phyloP scores from a whole-genome alignment of 2,797 vertebrate species.

The Liasis olivaceus region DNA sequence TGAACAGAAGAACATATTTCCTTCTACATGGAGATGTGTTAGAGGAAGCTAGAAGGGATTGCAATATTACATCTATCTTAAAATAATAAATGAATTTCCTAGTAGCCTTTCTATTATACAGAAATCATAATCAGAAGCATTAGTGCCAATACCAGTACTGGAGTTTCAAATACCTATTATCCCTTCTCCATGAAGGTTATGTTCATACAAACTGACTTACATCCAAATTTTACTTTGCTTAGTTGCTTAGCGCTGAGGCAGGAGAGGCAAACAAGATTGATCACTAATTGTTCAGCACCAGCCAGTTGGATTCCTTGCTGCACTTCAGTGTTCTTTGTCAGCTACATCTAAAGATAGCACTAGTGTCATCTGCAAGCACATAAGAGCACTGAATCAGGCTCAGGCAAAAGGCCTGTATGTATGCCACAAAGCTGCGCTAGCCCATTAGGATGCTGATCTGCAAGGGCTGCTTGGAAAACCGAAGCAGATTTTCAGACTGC shows the following conservation, averaged over 20 bases:
- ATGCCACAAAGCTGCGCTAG: conserved; percentile 3
- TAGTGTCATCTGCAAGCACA: not conserved
- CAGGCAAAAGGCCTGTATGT: not conserved
- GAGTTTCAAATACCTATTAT: not conserved
- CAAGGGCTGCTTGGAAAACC: conserved; percentile 14
- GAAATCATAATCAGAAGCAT: not conserved
- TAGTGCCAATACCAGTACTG: not conserved
- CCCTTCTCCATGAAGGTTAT: not conserved
- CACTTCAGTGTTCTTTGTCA: not conserved
- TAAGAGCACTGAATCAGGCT: not conserved
- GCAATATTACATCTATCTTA: not conserved
- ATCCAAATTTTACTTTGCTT: not conserved
- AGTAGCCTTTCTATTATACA: not conserved
- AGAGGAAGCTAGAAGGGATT: not conserved
- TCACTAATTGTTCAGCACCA: not conserved
- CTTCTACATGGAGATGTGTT: not conserved
- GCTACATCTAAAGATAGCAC: rapidly evolving
- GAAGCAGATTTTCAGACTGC: conserved; percentile 31
- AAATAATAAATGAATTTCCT: conserved; percentile 6
- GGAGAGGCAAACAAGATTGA: not conserved
- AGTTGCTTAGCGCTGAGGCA: not conserved
- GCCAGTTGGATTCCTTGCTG: not conserved
- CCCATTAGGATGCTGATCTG: conserved; percentile 25
- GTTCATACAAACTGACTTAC: not conserved
- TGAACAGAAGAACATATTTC: not conserved